Evolutionary conservation across 2,888 invertebrate genomes (phyloP).

Genomic region (Anagyrus pseudococci): DNA sequence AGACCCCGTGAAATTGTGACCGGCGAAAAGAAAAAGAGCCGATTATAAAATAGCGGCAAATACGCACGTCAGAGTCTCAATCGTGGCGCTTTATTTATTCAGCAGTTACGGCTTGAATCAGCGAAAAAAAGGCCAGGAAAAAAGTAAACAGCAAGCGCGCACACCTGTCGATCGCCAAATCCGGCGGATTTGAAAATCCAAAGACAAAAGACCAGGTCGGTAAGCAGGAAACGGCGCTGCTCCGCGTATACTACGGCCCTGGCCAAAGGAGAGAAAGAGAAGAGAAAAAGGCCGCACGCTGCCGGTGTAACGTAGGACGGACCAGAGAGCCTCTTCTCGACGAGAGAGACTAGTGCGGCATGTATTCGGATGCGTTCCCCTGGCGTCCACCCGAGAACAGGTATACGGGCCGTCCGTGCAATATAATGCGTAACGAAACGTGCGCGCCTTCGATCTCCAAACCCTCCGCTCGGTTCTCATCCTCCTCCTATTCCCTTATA

Average conservation of each 20-base stretch:
- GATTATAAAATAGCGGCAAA: too few species aligned
- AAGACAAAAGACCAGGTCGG: too few species aligned
- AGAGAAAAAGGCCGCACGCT: slow-evolving; percentile 1
- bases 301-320: not conserved
- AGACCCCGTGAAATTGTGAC: too few species aligned
- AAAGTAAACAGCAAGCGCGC: too few species aligned
- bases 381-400: slow-evolving; percentile 17
- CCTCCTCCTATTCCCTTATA: not conserved
- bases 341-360: not conserved
- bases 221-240: too few species aligned
- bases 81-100: too few species aligned
- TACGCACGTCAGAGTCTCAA: too few species aligned
- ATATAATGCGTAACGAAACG: slow-evolving; percentile 13
- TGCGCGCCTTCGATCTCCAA: not conserved
- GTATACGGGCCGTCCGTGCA: slow-evolving; percentile 7
- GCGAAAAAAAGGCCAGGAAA: too few species aligned
- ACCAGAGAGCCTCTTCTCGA: not conserved
- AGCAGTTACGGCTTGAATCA: too few species aligned
- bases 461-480: not conserved
- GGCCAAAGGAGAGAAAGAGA: not conserved
- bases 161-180: too few species aligned
- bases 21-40: too few species aligned
- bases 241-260: slow-evolving; percentile 1
- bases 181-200: too few species aligned
- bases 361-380: slow-evolving; percentile 22